A percentile compares a stretch with the other conserved stretches of the same genome.
phyloP scores from a whole-genome alignment of 2,113 vertebrate species.

The Lontra canadensis region DNA sequence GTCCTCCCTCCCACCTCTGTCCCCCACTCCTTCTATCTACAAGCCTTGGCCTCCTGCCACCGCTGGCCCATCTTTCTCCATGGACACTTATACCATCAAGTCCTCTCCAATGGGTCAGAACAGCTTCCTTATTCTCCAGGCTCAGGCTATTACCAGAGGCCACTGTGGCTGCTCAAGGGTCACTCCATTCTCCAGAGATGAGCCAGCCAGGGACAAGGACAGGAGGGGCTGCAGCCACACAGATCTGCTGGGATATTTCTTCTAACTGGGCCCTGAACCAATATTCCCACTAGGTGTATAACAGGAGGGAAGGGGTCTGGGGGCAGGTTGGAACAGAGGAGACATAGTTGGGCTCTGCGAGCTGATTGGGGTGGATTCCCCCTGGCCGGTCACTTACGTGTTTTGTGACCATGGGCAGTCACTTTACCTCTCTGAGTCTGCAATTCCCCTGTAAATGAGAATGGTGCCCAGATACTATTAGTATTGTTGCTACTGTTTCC shows the following conservation, averaged over 20 bases:
- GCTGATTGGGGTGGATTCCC: neutral
- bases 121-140: slow-evolving; percentile 88
- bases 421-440: slow-evolving; percentile 32
- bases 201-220: slow-evolving; percentile 85
- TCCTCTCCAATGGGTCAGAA: slow-evolving; percentile 80
- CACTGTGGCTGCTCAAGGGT: slow-evolving; percentile 86
- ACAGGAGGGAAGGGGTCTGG: slow-evolving; percentile 81
- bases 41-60: fast-evolving
- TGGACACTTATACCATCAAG: fast-evolving
- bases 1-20: neutral
- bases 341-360: neutral
- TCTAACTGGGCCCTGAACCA: slow-evolving; percentile 83
- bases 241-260: slow-evolving; percentile 83
- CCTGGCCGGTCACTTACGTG: neutral
- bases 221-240: slow-evolving; percentile 84
- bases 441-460: neutral
- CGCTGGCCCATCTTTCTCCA: fast-evolving
- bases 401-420: fast-evolving
- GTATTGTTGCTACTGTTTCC: fast-evolving
- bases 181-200: slow-evolving; percentile 90
- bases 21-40: fast-evolving
- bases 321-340: neutral
- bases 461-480: neutral
- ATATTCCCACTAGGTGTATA: slow-evolving; percentile 83
- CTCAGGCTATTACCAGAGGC: slow-evolving; percentile 87